Evolutionary conservation across 2,113 vertebrate species (phyloP).

Genomic region (Bufo gargarizans): DNA sequence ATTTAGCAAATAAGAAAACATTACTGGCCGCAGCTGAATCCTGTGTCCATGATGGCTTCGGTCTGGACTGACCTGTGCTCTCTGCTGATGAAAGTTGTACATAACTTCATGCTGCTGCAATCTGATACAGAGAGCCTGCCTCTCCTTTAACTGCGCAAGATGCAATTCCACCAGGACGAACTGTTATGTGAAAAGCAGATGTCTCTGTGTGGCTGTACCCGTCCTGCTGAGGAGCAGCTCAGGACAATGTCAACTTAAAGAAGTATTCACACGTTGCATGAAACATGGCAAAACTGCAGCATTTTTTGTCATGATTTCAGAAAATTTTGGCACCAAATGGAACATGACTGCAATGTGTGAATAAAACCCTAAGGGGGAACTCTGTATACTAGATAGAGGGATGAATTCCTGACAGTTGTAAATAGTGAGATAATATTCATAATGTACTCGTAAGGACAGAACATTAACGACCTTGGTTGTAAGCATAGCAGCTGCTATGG

Average conservation of each 20-base stretch:
- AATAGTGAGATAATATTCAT: too few species aligned
- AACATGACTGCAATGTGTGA: too few species aligned
- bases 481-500: too few species aligned
- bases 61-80: neutral
- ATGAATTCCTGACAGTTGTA: too few species aligned
- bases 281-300: too few species aligned
- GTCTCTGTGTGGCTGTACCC: neutral
- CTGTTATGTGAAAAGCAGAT: neutral
- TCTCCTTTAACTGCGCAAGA: neutral
- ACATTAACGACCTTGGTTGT: too few species aligned
- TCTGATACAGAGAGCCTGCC: neutral
- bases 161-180: neutral
- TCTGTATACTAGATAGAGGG: too few species aligned
- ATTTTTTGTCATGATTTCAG: too few species aligned
- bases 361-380: too few species aligned
- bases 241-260: neutral
- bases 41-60: conserved; percentile 6
- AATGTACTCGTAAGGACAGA: too few species aligned
- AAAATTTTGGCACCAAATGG: too few species aligned
- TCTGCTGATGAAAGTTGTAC: neutral
- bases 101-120: conserved; percentile 7
- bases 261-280: too few species aligned
- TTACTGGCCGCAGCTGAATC: conserved; percentile 23
- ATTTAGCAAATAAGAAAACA: conserved; percentile 57
- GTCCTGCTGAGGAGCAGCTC: neutral